A percentile compares a stretch with the other conserved stretches of the same genome.
These are phyloP conservation scores for Pseudomugil gertrudae DNA, from an alignment of 2,797 vertebrate genomes.

Conservation along the genomic window DNA sequence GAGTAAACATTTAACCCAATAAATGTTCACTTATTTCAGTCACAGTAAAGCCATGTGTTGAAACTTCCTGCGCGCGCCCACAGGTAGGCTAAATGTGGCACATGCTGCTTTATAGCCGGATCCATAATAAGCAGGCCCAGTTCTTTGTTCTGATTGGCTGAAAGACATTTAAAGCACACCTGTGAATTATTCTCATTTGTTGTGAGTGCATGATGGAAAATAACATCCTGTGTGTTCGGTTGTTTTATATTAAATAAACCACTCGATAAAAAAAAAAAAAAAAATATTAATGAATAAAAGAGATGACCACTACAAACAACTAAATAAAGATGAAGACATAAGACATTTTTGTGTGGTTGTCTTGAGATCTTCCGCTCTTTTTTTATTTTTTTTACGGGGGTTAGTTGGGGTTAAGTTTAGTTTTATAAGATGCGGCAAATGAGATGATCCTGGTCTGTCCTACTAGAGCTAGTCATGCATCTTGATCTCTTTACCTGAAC, in stretches of 20 bases:
- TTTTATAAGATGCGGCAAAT: background rate
- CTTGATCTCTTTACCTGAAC: conserved; percentile 1
- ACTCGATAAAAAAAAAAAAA: background rate
- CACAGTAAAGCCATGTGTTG: background rate
- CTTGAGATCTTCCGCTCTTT: too few species aligned
- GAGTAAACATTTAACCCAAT: background rate
- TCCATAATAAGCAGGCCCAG: conserved; percentile 16
- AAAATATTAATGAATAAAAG: background rate
- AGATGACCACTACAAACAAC: too few species aligned
- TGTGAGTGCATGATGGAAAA: conserved; percentile 6
- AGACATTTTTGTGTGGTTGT: background rate
- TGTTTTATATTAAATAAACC: background rate
- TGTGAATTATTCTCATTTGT: conserved; percentile 43
- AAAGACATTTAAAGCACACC: conserved; percentile 61
- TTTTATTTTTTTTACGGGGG: too few species aligned
- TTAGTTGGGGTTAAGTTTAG: background rate
- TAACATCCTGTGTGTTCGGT: background rate
- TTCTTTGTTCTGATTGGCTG: conserved; percentile 64
- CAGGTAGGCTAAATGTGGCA: conserved; percentile 59
- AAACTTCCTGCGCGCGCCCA: conserved; percentile 31
- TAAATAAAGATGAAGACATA: too few species aligned
- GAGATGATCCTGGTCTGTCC: conserved; percentile 8
- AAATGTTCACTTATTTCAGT: background rate
- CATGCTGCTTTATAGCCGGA: conserved; percentile 48
- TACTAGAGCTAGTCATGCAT: background rate